These are phyloP conservation scores for Periophthalmus magnuspinnatus DNA, from an alignment of 2,797 vertebrate genomes.

Conservation along the genomic window DNA sequence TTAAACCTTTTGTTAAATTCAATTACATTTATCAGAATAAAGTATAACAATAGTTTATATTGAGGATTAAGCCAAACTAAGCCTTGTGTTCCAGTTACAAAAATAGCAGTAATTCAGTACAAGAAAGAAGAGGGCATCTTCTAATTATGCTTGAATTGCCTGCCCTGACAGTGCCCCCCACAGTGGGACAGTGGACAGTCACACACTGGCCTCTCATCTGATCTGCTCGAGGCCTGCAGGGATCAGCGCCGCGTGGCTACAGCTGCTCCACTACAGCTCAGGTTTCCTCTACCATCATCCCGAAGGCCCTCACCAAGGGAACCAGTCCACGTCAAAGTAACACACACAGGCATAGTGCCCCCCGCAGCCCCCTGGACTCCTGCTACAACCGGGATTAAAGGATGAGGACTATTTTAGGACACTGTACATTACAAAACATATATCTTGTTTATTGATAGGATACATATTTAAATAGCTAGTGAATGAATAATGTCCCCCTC, in stretches of 20 bases:
- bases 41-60: no score
- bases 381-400: constrained; percentile 16
- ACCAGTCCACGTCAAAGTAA: constrained; percentile 55
- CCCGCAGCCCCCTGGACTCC: constrained; percentile 26
- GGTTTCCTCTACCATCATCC: constrained; percentile 63
- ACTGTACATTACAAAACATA: neutral
- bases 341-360: constrained; percentile 36
- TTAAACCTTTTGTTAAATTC: no score
- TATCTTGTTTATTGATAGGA: neutral
- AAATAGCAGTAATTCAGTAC: neutral
- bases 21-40: no score
- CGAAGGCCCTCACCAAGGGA: constrained; percentile 69
- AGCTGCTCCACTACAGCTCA: constrained; percentile 68
- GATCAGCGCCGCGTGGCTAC: constrained; percentile 62
- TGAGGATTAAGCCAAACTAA: neutral
- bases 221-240: constrained; percentile 50
- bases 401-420: neutral
- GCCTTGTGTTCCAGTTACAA: neutral
- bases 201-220: constrained; percentile 61
- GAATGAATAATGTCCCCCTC: neutral
- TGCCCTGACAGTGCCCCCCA: neutral
- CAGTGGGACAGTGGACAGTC: constrained; percentile 6
- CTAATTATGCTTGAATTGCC: neutral
- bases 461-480: neutral
- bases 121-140: neutral